These are phyloP conservation scores for Leptodactylus fallax DNA, from an alignment of 2,797 vertebrate genomes.

Conservation along the genomic window DNA sequence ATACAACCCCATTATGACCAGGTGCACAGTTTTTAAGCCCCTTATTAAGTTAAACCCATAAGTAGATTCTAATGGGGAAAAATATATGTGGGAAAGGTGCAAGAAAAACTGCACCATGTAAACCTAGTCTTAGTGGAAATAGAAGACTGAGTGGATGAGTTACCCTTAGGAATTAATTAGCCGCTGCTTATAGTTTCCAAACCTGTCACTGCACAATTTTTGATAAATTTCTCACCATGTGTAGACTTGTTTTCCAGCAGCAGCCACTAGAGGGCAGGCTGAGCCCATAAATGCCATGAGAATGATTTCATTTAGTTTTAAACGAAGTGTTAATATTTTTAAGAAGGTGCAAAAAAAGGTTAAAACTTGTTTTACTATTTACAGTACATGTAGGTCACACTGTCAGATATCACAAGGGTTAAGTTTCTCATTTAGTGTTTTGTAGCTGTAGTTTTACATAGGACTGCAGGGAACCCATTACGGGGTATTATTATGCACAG, in stretches of 20 bases:
- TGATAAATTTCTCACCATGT: no score
- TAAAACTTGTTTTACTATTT: neutral
- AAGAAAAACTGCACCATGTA: neutral
- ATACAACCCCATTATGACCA: no score
- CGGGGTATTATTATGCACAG: no score
- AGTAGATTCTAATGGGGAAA: no score
- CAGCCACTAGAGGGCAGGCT: constrained; percentile 48
- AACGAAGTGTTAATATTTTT: neutral
- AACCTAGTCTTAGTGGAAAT: neutral
- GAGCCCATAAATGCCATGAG: neutral
- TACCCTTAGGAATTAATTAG: no score
- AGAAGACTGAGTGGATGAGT: no score
- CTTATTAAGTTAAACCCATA: no score
- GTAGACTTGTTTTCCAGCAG: neutral
- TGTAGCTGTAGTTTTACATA: neutral
- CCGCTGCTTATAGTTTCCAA: neutral
- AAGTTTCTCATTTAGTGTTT: neutral
- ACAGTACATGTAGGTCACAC: neutral
- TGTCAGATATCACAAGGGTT: neutral
- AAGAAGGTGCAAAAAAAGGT: neutral
- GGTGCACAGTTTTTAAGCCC: neutral
- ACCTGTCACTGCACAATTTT: neutral
- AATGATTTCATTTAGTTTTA: neutral
- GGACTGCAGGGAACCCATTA: neutral
- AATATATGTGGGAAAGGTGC: neutral